Base-by-base conservation (phyloP, 2,888 invertebrate genomes). In the Smittia sp. region DNA sequence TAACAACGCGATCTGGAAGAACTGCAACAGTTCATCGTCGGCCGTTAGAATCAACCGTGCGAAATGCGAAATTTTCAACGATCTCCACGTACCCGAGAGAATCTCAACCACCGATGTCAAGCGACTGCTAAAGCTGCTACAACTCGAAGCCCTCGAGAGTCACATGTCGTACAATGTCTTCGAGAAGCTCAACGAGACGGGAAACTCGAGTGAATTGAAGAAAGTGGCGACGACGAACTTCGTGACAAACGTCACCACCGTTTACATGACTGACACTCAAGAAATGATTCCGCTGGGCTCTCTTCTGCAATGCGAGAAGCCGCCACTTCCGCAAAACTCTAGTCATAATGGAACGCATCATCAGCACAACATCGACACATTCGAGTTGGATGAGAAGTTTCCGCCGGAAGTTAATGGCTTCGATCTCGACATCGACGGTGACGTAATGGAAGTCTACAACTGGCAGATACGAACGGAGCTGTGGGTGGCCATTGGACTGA, bases 401-500 rank as follows among this genome's bases (percentile, higher is more conserved):
- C 39, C 62, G 1, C 69, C 52, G 15, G 27, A 69, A 54, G 4
- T 18, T 0, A 1, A 25, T 3, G 15, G 32, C 15, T 13, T 25
- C 4, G 62, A 24, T 3, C 20, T 62, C 32, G 39, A 38, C 15
- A 13, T 25, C n/a, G 15, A 62, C 1, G 39, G 27, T n/a, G 62
- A 62, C 1, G 9, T 62, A 72, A 80, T 80, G 6, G 81, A 81
- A 0, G 82, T 82, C 81, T 82, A 80, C 74, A 58, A 58, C 58
- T 82, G 82, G 82, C 79, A 81, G 13, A 78, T 82, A 46, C 82
- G 82, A 67, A 77, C 80, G 4, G 82, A 83, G 72, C 79, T 81
- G 0, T 89, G 88, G 87, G 85, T 89, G 66, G 86, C 86, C 32
- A 86, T 87, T 13, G 85, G 87, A 72, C 79, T 89, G 75, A 88